Evolutionary conservation across 2,797 vertebrate species (phyloP), one percentile per base, ranked within the genome.

Genomic region (Sylvilagus floridanus): DNA sequence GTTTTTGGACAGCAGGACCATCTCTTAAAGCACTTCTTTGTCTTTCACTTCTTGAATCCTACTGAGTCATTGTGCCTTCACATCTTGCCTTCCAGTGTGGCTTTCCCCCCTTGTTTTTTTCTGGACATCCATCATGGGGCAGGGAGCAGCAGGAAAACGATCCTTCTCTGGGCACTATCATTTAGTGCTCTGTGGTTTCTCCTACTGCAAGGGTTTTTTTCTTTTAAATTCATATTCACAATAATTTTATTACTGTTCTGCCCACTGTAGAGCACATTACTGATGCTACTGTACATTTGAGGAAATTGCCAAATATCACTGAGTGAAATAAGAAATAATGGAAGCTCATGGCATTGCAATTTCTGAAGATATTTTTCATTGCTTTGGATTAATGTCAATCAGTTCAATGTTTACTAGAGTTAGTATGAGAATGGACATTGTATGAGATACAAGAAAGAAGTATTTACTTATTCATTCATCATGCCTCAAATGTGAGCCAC

Each of bases 271-370:
- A 75, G 28, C 30, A 16, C 17, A 28, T 83, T 92, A 62, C 7
- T 84, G 17, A 72, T 32, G 10, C 28, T 71, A 54, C 73, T 88
- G 88, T 88, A 77, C 32, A 69, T 90, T 69, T 87, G 73, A 94
- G 85, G 62, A 88, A 92, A 83, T 75, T 66, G 69, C 30, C 66
- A 75, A 95, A 50, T 66, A 14, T 63, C 52, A 71, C 47, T 57
- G 42, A 21, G 42, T 50, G 60, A 93, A 30, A 93, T 92, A 35
- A 87, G 84, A 92, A 77, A 68, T 78, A 65, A 81, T 66, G 21
- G 73, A 65, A 62, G 76, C 6, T 84, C 22, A 13, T 35, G 16
- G 72, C 10, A 47, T 16, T 50, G 24, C n/a, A 26, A 26, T 87
- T 90, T 86, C 35, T 72, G 76, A 75, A 69, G 89, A 84, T 24